phyloP scores from a whole-genome alignment of 2,797 vertebrate genomes.

The Argentina silus region DNA sequence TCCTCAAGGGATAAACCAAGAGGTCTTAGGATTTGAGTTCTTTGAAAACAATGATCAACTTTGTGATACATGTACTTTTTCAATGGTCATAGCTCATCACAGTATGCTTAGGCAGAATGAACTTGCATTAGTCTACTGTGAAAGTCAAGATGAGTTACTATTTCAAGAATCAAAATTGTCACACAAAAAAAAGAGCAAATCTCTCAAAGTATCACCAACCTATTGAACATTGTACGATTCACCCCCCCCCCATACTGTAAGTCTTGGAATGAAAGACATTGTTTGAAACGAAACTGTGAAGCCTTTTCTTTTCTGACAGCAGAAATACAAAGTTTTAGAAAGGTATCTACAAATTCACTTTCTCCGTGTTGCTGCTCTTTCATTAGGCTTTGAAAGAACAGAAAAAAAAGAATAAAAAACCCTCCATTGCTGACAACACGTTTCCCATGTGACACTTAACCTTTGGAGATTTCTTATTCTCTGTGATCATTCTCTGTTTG shows the following conservation, averaged over 20 bases:
- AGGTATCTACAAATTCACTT: constrained; percentile 68
- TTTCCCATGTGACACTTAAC: constrained; percentile 82
- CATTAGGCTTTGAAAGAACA: constrained; percentile 63
- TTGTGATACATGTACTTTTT: constrained; percentile 51
- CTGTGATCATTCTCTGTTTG: constrained; percentile 79
- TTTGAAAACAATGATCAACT: constrained; percentile 74
- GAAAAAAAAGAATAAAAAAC: constrained; percentile 35
- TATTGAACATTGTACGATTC: constrained; percentile 43
- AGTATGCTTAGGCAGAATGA: neutral
- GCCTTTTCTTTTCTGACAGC: constrained; percentile 60
- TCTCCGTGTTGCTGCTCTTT: constrained; percentile 48
- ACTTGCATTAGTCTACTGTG: neutral
- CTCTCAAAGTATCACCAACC: constrained; percentile 36
- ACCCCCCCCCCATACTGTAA: constrained; percentile 61
- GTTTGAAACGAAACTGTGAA: constrained; percentile 60
- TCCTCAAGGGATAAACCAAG: constrained; percentile 61
- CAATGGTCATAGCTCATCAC: constrained; percentile 16
- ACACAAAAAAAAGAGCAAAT: constrained; percentile 21
- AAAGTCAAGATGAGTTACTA: too few relatives aligned
- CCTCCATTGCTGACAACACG: constrained; percentile 74
- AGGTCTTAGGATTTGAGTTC: constrained; percentile 56
- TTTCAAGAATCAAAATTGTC: too few relatives aligned
- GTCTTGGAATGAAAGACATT: constrained; percentile 62
- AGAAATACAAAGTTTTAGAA: constrained; percentile 73
- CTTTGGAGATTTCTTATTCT: constrained; percentile 80